Evolutionary conservation across 2,797 vertebrate species (phyloP).

Genomic region (Arremon aurantiirostris): DNA sequence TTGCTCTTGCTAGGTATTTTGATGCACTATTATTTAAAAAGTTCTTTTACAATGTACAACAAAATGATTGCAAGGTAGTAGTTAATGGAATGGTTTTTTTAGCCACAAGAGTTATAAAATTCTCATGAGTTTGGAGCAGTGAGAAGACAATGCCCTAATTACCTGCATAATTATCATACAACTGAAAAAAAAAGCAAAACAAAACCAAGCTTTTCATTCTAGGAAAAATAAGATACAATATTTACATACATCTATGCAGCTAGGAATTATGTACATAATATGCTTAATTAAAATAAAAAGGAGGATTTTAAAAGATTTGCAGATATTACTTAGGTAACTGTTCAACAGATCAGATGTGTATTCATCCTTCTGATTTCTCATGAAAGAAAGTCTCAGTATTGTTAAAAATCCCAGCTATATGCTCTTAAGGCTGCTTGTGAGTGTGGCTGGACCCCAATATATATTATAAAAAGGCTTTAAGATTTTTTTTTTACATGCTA

Average conservation of each 20-base stretch:
- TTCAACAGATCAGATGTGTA: neutral
- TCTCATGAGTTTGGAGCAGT: neutral
- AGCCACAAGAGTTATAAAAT: neutral
- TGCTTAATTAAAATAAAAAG: neutral
- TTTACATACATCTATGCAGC: neutral
- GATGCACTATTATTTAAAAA: neutral
- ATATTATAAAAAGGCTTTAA: neutral
- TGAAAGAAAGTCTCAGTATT: neutral
- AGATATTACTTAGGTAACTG: neutral
- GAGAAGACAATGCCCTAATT: neutral
- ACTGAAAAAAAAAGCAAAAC: neutral
- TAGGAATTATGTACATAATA: neutral
- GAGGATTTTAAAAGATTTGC: neutral
- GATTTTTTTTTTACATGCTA: neutral
- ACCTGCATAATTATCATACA: neutral
- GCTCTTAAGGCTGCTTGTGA: neutral
- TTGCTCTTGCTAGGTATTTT: conserved; percentile 82
- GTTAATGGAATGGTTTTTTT: neutral
- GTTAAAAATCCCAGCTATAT: neutral
- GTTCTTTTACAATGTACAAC: neutral
- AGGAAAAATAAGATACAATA: neutral
- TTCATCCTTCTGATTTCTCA: neutral
- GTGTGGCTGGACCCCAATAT: neutral
- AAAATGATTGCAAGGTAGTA: neutral
- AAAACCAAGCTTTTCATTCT: neutral